Base-by-base conservation (phyloP, 2,797 vertebrate genomes). In the Arrhamphus sclerolepis region DNA sequence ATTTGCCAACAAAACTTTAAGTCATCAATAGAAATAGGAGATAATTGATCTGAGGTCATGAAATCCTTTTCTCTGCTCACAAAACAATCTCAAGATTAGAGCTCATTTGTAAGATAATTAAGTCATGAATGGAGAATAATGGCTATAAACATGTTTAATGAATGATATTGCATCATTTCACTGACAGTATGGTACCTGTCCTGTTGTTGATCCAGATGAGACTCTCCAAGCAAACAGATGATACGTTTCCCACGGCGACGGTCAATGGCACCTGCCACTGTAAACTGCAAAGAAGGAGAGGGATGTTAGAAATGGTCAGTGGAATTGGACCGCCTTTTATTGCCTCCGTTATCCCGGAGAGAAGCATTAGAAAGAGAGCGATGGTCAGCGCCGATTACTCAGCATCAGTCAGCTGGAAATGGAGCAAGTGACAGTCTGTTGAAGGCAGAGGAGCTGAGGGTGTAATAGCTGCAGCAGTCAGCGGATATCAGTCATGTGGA, bases 181-280 rank as follows among this genome's bases (percentile, higher is more conserved):
- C n/a, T 19, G 24, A 34, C 46, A 20, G 29, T 1, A 28, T 11
- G 4, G 5, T 94, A 98, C 97, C 97, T 94, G 97, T 95, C 92
- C 90, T 95, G 91, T 98, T 98, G 90, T 94, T 94, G 90, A 99
- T 93, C 97, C 97, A 99, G 91, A 99, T 94, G 91, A 97, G 95
- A 82, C 90, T 90, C 89, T 97, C 95, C 72, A 92, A 81, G 79
- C 94, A 93, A 77, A 96, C 89, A 61, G 93, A 79, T 77, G 94
- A 96, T 62, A 89, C 83, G 85, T 98, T 99, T 91, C 97, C 97
- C 87, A 96, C 89, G 39, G 95, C 93, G 70, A 98, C 92, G 46
- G 95, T 97, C 92, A 99, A 84, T 43, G 97, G 97, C 64, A 99
- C 93, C 90, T 96, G 95, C 97, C 97, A 99, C 89, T 94, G 94